phyloP scores from a whole-genome alignment of 2,113 vertebrate genomes.

The Boulengeromyrus knoepffleri region DNA sequence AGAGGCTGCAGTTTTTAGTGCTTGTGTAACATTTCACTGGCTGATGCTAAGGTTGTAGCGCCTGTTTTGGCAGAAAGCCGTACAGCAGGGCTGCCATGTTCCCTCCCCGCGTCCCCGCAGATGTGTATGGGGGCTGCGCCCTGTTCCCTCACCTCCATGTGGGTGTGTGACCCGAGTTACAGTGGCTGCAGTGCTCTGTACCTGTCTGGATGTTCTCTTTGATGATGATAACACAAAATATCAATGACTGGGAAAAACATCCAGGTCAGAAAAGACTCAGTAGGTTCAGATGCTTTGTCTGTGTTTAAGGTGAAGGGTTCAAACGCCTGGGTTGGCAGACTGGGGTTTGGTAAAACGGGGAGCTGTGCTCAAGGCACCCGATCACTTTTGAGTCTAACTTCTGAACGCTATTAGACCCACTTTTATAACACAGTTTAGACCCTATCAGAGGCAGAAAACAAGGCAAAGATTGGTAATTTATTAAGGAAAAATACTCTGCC shows the following conservation, averaged over 20 bases:
- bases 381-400: neutral
- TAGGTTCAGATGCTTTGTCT: neutral
- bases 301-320: no score
- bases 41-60: neutral
- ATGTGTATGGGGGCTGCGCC: neutral
- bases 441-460: neutral
- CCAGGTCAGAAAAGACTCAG: neutral
- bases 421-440: no score
- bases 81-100: neutral
- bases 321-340: no score
- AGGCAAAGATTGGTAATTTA: neutral
- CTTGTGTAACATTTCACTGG: neutral
- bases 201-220: neutral
- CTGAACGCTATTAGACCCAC: no score
- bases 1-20: neutral
- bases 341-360: no score
- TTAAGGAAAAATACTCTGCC: neutral
- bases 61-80: neutral
- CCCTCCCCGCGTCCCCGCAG: neutral
- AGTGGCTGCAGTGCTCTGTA: neutral
- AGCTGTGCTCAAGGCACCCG: neutral
- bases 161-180: neutral
- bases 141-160: neutral
- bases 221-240: neutral
- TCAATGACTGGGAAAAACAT: neutral